phyloP scores from a whole-genome alignment of 2,797 vertebrate species.

The Parauchenoglanis punctatus region DNA sequence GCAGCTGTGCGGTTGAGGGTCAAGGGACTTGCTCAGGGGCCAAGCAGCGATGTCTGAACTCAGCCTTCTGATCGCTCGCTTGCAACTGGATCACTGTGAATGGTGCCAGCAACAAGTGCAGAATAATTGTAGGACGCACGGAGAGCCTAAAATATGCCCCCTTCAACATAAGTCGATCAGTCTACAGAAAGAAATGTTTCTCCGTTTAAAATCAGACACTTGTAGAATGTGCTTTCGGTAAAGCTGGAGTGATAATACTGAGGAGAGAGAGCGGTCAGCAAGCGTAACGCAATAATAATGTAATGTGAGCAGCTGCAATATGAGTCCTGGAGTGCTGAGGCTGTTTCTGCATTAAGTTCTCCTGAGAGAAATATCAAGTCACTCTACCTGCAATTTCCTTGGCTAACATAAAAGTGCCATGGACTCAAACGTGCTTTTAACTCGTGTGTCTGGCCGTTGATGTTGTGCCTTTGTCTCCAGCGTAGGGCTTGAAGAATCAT shows the following conservation, averaged over 20 bases:
- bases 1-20: neutral
- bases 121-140: neutral
- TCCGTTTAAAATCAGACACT: slow-evolving; percentile 8
- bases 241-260: slow-evolving; percentile 6
- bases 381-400: neutral
- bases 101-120: neutral
- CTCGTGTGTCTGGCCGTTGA: neutral
- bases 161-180: neutral
- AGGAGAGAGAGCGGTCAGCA: neutral
- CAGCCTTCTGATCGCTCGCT: neutral
- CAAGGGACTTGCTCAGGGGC: neutral
- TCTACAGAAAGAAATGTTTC: neutral
- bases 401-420: neutral
- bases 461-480: too few relatives aligned
- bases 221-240: neutral
- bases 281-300: neutral
- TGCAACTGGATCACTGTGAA: neutral
- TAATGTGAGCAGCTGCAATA: neutral
- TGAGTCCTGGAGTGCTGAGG: neutral
- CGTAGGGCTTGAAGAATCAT: slow-evolving; percentile 4
- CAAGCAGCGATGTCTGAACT: neutral
- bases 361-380: neutral
- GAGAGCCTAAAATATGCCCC: neutral
- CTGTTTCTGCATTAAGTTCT: neutral
- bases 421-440: neutral